Evolutionary conservation across 2,888 invertebrate species (phyloP), one percentile per base, ranked within the genome.

Genomic region (Acleris literana): DNA sequence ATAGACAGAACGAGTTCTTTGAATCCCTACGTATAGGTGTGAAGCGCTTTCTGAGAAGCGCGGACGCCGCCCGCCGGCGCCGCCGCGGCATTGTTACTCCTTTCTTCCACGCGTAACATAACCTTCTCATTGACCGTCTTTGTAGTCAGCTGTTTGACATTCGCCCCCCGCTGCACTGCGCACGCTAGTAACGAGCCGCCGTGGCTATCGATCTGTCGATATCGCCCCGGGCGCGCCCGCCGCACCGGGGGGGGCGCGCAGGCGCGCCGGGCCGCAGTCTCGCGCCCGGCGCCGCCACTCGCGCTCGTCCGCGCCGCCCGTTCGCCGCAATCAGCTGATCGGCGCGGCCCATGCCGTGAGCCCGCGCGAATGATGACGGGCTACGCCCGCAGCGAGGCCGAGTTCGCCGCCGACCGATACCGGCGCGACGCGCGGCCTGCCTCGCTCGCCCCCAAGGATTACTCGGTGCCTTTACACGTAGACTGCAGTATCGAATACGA

Each of bases 401-500:
- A 89, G 87, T 85, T 90, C 91, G 85, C 91, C 90, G 89, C 53
- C 29, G 53, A 90, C 77, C 88, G 90, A 81, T 90, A 85, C 81
- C 87, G 88, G 76, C 85, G 89, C 83, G 88, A 90, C 79, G 83
- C 85, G 82, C 90, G 88, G 82, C 89, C 90, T 72, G 87, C 88
- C 82, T 86, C 88, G 83, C 87, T 91, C 78, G 92, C 93, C 78
- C 94, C 94, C 86, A 97, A 96, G 93, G 97, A 97, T 89, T 97
- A 96, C 93, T 95, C 95, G 87, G 95, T 96, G 89, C 97, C 97
- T 81, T 93, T 97, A 86, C 97, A 97, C 93, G 97, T 97, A 87
- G 97, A 97, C 91, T 97, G 97, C 93, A 97, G 97, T 93, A 97
- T 97, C 80, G 97, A 97, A 92, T 97, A 97, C 94, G 97, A 97